Conservation (phyloP, 2,888 invertebrate species). For the Cheiracanthium punctorium region DNA sequence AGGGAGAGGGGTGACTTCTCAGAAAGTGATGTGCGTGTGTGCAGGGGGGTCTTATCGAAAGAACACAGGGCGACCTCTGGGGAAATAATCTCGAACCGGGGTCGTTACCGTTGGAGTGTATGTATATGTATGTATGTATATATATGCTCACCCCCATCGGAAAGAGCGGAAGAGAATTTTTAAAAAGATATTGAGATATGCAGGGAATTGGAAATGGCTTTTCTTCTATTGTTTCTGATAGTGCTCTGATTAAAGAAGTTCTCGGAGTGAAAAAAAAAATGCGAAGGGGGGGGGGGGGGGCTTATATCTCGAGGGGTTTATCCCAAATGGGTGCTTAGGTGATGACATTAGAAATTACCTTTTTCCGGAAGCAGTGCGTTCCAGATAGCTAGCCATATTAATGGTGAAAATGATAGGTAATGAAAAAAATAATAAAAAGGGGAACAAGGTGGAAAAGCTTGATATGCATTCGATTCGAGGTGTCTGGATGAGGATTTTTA, state of each 20-base stretch:
- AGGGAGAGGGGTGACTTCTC: neutral
- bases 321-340: neutral
- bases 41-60: conserved; percentile 53
- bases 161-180: conserved; percentile 23
- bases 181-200: conserved; percentile 56
- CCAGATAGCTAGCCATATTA: neutral
- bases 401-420: neutral
- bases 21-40: neutral
- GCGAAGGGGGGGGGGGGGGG: neutral
- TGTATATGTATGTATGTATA: conserved; percentile 54
- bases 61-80: conserved; percentile 66
- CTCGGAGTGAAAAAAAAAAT: too few species aligned
- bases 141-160: conserved; percentile 29
- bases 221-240: conserved; percentile 47
- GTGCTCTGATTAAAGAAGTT: conserved; percentile 46
- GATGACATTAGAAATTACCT: conserved; percentile 13
- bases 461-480: neutral
- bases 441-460: neutral
- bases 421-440: neutral
- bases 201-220: conserved; percentile 13
- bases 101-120: conserved; percentile 55
- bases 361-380: neutral
- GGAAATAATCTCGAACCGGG: conserved; percentile 68
- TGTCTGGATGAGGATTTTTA: too few species aligned
- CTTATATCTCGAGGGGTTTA: neutral